A percentile compares a stretch with the other conserved stretches of the same genome.
phyloP scores from a whole-genome alignment of 2,888 invertebrate species.

The Pandemis corylana region DNA sequence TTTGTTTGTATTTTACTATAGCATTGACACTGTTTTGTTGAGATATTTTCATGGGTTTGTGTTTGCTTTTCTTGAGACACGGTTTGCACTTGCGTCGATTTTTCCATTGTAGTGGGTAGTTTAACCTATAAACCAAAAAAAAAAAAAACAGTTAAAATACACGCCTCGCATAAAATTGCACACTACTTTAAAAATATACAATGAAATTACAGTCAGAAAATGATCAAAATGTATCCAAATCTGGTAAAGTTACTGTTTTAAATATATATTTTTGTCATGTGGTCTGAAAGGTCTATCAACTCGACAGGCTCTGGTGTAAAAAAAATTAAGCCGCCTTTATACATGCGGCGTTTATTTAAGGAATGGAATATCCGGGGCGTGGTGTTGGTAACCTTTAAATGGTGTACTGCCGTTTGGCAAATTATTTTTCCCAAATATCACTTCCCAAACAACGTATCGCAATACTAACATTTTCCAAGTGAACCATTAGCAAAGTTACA shows the following conservation, averaged over 20 bases:
- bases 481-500: too few relatives aligned
- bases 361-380: neutral
- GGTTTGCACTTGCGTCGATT: neutral
- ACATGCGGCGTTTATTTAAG: neutral
- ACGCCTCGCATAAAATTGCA: neutral
- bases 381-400: neutral
- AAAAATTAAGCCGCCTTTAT: neutral
- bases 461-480: too few relatives aligned
- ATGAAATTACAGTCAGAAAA: neutral
- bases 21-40: constrained; percentile 2
- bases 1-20: constrained; percentile 1
- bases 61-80: neutral
- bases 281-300: neutral
- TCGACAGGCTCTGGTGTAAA: neutral
- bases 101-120: neutral
- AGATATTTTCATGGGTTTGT: constrained; percentile 4
- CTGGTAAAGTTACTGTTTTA: neutral
- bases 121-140: neutral
- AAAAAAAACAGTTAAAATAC: neutral
- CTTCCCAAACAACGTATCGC: too few relatives aligned
- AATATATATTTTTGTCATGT: neutral
- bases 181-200: neutral
- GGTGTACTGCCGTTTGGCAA: too few relatives aligned
- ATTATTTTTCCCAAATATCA: too few relatives aligned
- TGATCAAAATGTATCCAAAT: neutral